phyloP scores from a whole-genome alignment of 2,797 vertebrate species.

The Eulemur albifrons region DNA sequence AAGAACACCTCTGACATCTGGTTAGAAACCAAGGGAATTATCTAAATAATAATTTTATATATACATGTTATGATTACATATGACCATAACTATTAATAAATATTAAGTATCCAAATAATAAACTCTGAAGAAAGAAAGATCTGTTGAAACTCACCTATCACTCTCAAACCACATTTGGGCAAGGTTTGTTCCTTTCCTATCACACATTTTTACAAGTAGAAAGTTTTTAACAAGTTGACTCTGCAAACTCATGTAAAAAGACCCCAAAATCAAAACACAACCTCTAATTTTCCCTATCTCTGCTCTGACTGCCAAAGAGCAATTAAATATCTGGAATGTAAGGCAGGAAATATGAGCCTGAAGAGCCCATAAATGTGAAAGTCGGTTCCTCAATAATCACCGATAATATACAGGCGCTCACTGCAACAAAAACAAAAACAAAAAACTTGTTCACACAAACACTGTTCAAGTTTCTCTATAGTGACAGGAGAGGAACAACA shows the following conservation, averaged over 20 bases:
- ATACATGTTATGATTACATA: not conserved
- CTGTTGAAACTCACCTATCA: not conserved
- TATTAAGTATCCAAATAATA: constrained; percentile 6
- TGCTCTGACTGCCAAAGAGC: not conserved
- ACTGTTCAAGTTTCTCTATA: not conserved
- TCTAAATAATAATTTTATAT: not conserved
- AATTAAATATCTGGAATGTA: not conserved
- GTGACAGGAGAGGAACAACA: not conserved
- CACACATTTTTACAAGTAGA: not conserved
- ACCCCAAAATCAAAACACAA: not conserved
- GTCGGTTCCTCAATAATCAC: not conserved
- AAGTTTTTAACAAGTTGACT: not conserved
- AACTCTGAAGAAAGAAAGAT: not conserved
- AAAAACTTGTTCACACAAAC: not conserved
- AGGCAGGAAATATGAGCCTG: not conserved
- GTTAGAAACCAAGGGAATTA: not conserved
- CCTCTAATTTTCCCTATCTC: not conserved
- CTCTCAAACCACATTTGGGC: not conserved
- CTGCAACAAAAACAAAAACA: not conserved
- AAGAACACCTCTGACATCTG: not conserved
- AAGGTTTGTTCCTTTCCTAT: not conserved
- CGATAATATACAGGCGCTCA: not conserved
- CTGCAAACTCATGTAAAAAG: not conserved
- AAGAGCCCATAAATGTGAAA: not conserved
- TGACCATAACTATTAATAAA: not conserved